phyloP scores from a whole-genome alignment of 2,113 vertebrate genomes.

The Cochlearius cochlearius region DNA sequence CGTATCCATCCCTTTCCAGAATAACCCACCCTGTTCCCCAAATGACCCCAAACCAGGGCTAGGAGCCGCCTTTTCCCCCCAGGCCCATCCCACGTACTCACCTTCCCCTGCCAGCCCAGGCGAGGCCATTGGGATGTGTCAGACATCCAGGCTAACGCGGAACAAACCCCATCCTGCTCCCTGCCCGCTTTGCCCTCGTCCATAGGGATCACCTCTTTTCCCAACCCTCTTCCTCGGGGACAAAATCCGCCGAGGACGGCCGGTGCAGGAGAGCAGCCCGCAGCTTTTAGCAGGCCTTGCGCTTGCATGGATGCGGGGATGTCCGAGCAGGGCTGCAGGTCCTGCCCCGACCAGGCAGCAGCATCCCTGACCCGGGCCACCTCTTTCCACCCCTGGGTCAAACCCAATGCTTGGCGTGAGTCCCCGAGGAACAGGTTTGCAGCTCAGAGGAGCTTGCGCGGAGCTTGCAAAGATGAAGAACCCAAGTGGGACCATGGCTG shows the following conservation, averaged over 20 bases:
- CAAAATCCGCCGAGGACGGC: neutral
- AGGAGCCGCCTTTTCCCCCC: neutral
- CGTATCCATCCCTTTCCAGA: neutral
- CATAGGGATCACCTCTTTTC: constrained; percentile 14
- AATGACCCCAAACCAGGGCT: neutral
- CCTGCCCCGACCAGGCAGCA: neutral
- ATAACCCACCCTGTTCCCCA: neutral
- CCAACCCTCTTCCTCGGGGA: neutral
- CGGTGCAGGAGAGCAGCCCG: neutral
- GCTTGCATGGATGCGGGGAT: neutral
- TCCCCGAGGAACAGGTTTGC: neutral
- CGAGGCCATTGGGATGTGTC: neutral
- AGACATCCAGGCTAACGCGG: neutral
- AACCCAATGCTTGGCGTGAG: neutral
- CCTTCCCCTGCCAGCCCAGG: neutral
- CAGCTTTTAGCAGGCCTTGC: neutral
- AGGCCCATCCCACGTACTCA: neutral
- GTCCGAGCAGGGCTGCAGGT: neutral
- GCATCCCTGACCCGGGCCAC: neutral
- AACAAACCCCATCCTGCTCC: neutral
- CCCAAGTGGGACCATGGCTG: neutral
- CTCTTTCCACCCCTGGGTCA: neutral
- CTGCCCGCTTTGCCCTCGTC: neutral
- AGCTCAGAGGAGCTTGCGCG: neutral
- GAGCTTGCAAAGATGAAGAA: neutral